Evolutionary conservation across 2,888 invertebrate genomes (phyloP).

Genomic region (Epirrhoe alternata): DNA sequence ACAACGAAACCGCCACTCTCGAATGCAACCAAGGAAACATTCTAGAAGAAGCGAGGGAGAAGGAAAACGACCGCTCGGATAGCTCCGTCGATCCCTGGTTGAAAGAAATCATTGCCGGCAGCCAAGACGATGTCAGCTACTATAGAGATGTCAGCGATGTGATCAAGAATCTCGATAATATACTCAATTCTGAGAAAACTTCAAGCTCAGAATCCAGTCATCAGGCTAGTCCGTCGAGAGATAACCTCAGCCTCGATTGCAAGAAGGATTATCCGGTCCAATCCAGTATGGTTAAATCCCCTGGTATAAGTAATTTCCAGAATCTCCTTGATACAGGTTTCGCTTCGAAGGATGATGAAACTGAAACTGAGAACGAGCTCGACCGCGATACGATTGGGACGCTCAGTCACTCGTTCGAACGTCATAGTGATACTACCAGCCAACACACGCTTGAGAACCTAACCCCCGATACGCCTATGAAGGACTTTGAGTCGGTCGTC

Average conservation of each 20-base stretch:
- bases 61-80: constrained; percentile 71
- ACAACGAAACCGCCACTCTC: constrained; percentile 70
- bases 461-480: constrained; percentile 76
- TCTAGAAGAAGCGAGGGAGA: constrained; percentile 64
- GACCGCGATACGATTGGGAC: constrained; percentile 77
- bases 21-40: constrained; percentile 78
- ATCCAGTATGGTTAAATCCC: constrained; percentile 77
- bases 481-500: constrained; percentile 62
- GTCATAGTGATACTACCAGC: constrained; percentile 74
- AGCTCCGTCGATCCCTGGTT: constrained; percentile 86
- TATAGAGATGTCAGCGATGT: constrained; percentile 86
- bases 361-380: constrained; percentile 63
- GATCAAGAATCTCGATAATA: constrained; percentile 87
- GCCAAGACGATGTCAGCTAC: constrained; percentile 86
- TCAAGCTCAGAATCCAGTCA: constrained; percentile 86
- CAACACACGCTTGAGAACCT: constrained; percentile 78
- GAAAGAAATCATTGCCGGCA: constrained; percentile 84
- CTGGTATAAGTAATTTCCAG: constrained; percentile 78
- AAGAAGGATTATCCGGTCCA: constrained; percentile 76
- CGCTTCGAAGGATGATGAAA: constrained; percentile 54
- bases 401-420: constrained; percentile 78
- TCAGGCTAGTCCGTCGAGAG: constrained; percentile 82
- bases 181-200: constrained; percentile 86
- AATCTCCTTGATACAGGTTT: constrained; percentile 70
- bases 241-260: constrained; percentile 77